These are phyloP conservation scores for Bellardia bayeri DNA, from an alignment of 2,888 invertebrate species.

Conservation along the genomic window DNA sequence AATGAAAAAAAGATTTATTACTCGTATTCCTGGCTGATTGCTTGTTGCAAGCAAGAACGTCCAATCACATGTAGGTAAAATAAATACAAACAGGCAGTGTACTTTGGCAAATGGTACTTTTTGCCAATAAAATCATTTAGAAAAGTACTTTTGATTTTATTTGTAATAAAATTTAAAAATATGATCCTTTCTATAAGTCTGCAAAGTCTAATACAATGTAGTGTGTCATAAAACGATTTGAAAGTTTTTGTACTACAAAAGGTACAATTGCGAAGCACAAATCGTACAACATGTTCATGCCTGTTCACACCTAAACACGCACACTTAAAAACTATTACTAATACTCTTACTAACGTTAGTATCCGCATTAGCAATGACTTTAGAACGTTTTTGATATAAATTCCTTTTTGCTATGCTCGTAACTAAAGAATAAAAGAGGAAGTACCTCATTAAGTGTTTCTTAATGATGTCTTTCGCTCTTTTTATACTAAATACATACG, in stretches of 20 bases:
- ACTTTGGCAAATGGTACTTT: background rate
- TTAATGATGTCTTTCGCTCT: conserved; percentile 75
- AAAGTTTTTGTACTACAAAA: background rate
- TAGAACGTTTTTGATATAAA: conserved; percentile 44
- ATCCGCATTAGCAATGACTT: conserved; percentile 16
- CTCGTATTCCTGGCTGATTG: background rate
- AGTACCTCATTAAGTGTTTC: conserved; percentile 76
- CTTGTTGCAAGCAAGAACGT: background rate
- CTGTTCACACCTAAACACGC: background rate
- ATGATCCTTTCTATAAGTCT: too few species aligned
- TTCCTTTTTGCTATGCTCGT: conserved; percentile 30
- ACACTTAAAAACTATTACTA: background rate
- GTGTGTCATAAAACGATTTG: too few species aligned
- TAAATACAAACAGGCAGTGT: background rate
- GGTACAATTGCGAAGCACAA: background rate
- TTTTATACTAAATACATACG: background rate
- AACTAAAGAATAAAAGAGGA: conserved; percentile 70
- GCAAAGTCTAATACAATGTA: too few species aligned
- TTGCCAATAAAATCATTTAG: too few species aligned
- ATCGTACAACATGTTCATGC: too few species aligned
- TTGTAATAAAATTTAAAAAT: too few species aligned
- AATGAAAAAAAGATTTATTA: conserved; percentile 61
- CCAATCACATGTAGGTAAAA: conserved; percentile 6
- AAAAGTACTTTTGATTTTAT: too few species aligned
- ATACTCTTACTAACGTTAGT: conserved; percentile 17